These are phyloP conservation scores for Actinia equina DNA, from an alignment of 64 coral and sea anemone species.

Conservation along the genomic window DNA sequence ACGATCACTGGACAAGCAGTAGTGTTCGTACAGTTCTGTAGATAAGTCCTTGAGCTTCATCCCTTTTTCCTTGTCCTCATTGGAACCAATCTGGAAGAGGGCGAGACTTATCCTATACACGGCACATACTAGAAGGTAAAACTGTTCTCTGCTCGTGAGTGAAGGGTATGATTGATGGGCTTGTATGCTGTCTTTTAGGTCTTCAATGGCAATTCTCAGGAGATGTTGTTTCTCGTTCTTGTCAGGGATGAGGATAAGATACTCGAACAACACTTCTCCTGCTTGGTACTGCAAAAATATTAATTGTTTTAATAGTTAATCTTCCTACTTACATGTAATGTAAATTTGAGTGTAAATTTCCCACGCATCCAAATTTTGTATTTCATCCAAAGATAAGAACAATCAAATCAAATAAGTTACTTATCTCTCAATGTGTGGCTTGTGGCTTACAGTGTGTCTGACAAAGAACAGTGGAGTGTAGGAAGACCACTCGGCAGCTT, in stretches of 20 bases:
- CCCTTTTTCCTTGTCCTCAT: conserved; percentile 19
- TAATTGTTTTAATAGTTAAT: too few species aligned
- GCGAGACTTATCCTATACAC: conserved; percentile 65
- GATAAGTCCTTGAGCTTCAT: conserved; percentile 28
- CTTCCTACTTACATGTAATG: too few species aligned
- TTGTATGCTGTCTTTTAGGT: conserved; percentile 86
- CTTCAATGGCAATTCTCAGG: conserved; percentile 62
- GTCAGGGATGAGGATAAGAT: conserved; percentile 42
- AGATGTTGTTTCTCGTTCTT: conserved; percentile 30
- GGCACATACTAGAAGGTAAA: conserved; percentile 71
- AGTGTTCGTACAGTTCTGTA: conserved; percentile 67
- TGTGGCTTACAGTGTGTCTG: conserved; percentile 48
- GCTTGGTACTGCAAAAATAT: conserved; percentile 54
- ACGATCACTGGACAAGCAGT: conserved; percentile 63
- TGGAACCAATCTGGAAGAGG: not conserved
- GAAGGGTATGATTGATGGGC: conserved; percentile 62
- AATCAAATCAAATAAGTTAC: too few species aligned
- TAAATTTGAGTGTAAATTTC: too few species aligned
- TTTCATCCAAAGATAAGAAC: too few species aligned
- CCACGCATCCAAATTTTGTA: not conserved
- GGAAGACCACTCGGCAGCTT: conserved; percentile 48
- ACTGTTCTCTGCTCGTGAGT: conserved; percentile 86
- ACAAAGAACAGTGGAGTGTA: conserved; percentile 78
- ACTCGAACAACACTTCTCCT: conserved; percentile 71
- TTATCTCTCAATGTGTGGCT: not conserved